These are phyloP conservation scores for Syngnathoides biaculeatus DNA, from an alignment of 2,113 vertebrate species.

Conservation along the genomic window DNA sequence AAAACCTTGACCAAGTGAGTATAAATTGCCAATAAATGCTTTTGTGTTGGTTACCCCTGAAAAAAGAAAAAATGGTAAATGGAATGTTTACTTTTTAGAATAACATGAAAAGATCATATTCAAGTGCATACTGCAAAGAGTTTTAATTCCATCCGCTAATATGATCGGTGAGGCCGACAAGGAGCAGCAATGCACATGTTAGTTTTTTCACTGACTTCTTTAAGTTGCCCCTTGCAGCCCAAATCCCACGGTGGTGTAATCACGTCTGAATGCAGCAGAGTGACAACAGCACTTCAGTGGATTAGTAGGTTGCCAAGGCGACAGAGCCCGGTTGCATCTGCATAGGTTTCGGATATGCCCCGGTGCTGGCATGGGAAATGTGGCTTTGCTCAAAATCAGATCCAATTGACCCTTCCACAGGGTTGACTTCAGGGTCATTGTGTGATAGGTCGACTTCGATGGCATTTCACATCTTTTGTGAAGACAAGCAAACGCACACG, in stretches of 20 bases:
- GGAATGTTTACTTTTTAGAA: no score
- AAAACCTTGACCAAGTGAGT: no score
- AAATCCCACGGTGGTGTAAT: conserved; percentile 63
- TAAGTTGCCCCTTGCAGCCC: conserved; percentile 46
- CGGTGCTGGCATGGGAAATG: conserved; percentile 15
- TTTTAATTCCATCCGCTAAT: no score
- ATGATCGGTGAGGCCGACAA: no score
- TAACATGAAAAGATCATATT: no score
- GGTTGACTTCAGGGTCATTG: conserved; percentile 9
- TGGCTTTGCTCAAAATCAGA: conserved; percentile 46
- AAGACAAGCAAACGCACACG: conserved; percentile 7
- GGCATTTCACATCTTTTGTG: conserved; percentile 6
- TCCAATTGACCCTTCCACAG: conserved; percentile 12
- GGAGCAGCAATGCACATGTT: conserved; percentile 24
- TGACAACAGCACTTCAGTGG: conserved; percentile 61
- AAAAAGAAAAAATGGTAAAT: no score
- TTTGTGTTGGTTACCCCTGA: no score
- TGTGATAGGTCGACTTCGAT: conserved; percentile 7
- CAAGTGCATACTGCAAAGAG: no score
- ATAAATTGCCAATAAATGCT: no score
- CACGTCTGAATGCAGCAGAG: conserved; percentile 51
- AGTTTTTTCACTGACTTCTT: conserved; percentile 41
- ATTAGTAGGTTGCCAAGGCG: conserved; percentile 70
- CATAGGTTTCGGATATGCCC: conserved; percentile 59
- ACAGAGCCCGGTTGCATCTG: conserved; percentile 59